phyloP scores from a whole-genome alignment of 2,797 vertebrate species.

The Philypnodon macrostomus region DNA sequence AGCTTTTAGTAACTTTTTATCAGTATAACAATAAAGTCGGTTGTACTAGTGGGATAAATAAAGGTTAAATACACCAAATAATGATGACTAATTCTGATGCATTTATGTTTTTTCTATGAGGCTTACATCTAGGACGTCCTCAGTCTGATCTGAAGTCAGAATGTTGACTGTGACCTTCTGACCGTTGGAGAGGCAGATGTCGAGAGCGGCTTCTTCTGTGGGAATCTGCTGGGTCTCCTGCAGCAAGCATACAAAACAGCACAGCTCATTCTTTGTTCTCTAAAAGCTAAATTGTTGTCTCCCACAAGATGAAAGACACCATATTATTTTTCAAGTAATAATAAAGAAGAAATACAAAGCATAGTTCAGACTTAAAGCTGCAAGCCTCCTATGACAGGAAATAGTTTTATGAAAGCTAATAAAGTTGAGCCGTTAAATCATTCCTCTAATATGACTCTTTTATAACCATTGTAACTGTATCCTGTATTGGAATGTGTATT shows the following conservation, averaged over 20 bases:
- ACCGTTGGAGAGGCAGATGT: conserved; percentile 90
- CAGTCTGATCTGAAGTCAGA: conserved; percentile 93
- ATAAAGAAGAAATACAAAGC: background rate
- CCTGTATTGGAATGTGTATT: background rate
- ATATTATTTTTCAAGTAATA: background rate
- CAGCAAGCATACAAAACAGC: conserved; percentile 31
- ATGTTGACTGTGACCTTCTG: conserved; percentile 92
- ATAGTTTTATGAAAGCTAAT: background rate
- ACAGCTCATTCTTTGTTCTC: too few relatives aligned
- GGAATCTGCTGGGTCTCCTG: conserved; percentile 98
- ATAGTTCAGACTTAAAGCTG: background rate
- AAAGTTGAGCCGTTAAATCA: background rate
- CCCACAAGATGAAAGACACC: too few relatives aligned
- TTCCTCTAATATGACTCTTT: background rate
- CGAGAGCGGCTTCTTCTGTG: conserved; percentile 91
- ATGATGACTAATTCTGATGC: too few relatives aligned
- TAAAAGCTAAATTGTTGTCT: too few relatives aligned
- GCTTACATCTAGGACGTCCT: conserved; percentile 93
- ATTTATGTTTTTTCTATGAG: background rate
- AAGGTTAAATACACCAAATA: too few relatives aligned
- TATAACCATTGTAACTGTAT: background rate
- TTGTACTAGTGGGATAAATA: too few relatives aligned
- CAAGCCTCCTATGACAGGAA: conserved; percentile 3
- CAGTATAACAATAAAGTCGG: too few relatives aligned
- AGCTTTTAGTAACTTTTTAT: too few relatives aligned